phyloP scores from a whole-genome alignment of 2,113 vertebrate genomes.

The Oryzias celebensis region DNA sequence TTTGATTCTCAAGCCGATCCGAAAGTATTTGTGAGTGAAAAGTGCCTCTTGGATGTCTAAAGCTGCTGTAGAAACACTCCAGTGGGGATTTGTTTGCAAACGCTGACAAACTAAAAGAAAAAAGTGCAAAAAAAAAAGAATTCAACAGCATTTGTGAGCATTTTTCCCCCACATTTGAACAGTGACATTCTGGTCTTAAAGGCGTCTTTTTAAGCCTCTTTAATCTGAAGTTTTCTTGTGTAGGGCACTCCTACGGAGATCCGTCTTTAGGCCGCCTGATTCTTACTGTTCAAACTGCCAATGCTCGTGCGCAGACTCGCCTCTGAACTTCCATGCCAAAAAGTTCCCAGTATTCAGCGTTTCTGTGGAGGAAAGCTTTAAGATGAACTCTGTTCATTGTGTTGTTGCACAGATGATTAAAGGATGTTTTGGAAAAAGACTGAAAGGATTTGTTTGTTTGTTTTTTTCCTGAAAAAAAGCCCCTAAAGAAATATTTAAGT shows the following conservation, averaged over 20 bases:
- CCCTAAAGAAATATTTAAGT: no score
- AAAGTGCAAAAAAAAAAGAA: not conserved
- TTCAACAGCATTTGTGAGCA: not conserved
- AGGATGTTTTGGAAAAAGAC: constrained; percentile 2
- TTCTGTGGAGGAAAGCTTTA: constrained; percentile 7
- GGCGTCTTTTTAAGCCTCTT: constrained; percentile 38
- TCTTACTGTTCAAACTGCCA: constrained; percentile 39
- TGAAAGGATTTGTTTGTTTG: not conserved
- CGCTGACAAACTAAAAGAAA: not conserved
- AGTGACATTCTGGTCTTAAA: constrained; percentile 8
- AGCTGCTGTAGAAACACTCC: no score
- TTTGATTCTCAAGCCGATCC: no score
- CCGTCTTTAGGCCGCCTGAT: not conserved
- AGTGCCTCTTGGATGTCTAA: no score
- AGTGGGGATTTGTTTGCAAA: no score
- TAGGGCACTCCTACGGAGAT: constrained; percentile 4
- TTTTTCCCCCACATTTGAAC: not conserved
- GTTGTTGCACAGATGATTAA: constrained; percentile 6
- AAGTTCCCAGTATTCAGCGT: constrained; percentile 33
- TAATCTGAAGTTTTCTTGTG: constrained; percentile 6
- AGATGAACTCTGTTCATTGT: constrained; percentile 14
- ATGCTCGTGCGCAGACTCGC: constrained; percentile 4
- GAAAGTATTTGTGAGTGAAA: no score
- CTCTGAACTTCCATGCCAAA: constrained; percentile 44
- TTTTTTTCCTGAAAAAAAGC: not conserved